Base-by-base conservation (phyloP, 2,797 vertebrate species). In the Pelobates cultripes region DNA sequence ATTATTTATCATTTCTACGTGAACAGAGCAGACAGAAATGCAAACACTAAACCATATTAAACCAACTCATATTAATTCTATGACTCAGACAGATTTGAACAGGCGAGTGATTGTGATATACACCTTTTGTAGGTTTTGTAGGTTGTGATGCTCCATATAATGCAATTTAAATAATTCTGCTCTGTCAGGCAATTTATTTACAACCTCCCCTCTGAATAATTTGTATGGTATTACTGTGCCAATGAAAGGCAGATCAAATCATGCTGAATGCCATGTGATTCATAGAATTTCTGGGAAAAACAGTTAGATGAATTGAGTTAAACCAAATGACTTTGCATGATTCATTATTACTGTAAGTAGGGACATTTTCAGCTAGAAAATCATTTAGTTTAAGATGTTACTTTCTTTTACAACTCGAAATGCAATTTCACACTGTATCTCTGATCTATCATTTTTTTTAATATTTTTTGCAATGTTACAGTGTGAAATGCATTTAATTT, bases 231-330 rank as follows among this genome's bases (percentile, higher is more conserved):
- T 71, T 63, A 71, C 43, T 61, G 43, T 60, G 55, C 5, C 61
- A 45, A 61, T 77, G 66, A 28, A 67, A 70, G 15, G 60, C 41
- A 78, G 53, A 57, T 45, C 45, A 69, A 57, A 57, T 77, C 64
- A 68, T 67, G 7, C 45, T 68, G 3, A 55, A 43, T 15, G 51
- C 12, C 43, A 43, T 57, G 51, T 60, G 67, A 69, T 70, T 28
- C 10, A 41, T 42, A 70, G 43, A 43, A 42, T 66, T 69, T 78
- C 76, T 78, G 40, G 47, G 66, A 70, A 78, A 28, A 55, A 4
- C 41, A 60, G n/a, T 28, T 47, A 78, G 61, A 78, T 68, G 51
- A 77, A 55, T 15, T 57, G 47, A 77, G 66, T 77, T 44, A 77
- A 55, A 42, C 51, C 5, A 77, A 69, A 57, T 70, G 8, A 17